Base-by-base conservation (phyloP, 2,888 invertebrate species). In the Drosophila acutilabella region DNA sequence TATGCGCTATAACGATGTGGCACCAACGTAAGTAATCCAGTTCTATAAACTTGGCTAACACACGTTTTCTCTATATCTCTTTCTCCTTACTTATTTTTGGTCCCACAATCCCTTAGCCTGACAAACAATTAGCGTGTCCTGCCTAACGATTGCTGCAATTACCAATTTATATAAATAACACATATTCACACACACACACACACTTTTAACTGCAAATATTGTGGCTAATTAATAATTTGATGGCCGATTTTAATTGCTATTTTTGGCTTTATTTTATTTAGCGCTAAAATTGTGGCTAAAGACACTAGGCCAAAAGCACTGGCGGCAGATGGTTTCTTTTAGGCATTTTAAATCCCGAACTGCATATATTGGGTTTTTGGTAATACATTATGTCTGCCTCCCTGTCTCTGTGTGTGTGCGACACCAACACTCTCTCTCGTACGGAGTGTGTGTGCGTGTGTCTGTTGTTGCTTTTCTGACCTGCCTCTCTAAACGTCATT, bases 1-100 rank as follows among this genome's bases (percentile, higher is more conserved):
- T 91, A 95, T 96, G 90, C 95, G 96, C 93, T 97, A 96, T 93
- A 95, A 95, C 92, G 96, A 97, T 93, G 95, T 96, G 95, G 96
- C 97, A 91, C 96, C 96, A 92, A 96, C 96, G 96, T 97, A 94
- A 95, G 96, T 95, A 56, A 14, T 6, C 14, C 14, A 6, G 33
- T 2, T 7, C 10, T 20, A 7, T 4, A 30, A 20, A 14, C 11
- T 48, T 16, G 11, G 30, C 38, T 38, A n/a, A n/a, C 4, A 23
- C 20, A 10, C 40, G n/a, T n/a, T n/a, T n/a, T 14, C 40, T 52
- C 41, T 5, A 11, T 6, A 14, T 18, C 41, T 65, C 58, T 65
- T 14, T 30, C 40, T 64, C 20, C 30, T 6, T 8, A 30, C 30
- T 30, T 30, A 36, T 13, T 36, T 26, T 57, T 71, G 71, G 40